Base-by-base conservation (phyloP, 1,140 invertebrate genomes). In the Nephila pilipes region DNA sequence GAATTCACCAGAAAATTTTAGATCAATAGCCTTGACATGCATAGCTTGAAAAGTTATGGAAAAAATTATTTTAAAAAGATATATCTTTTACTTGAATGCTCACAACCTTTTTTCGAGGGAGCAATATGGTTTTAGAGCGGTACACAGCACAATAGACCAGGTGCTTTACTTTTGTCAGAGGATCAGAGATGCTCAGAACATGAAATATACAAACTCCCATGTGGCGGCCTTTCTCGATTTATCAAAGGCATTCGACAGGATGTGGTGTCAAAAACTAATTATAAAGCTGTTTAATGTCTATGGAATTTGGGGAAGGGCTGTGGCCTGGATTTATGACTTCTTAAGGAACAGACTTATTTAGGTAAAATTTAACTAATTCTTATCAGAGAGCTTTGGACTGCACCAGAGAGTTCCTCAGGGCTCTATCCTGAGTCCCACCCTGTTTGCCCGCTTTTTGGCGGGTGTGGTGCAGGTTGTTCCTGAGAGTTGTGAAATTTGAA, bases 1-100 rank as follows among this genome's bases (percentile, higher is more conserved):
- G n/a, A n/a, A n/a, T n/a, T n/a, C n/a, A n/a, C 81, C 81, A 16
- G 81, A 38, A 36, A 83, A 46, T 25, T 83, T 25, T 55, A 83
- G 81, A 55, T 20, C 80, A 25, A 83, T 57, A 25, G 38, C 81
- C 38, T 25, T 25, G 81, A 83, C 46, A 12, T 38, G 32, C 22
- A 80, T 36, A 80, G 2, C 29, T 80, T 36, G 3, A 0, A 36
- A n/a, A n/a, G n/a, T n/a, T n/a, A n/a, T n/a, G n/a, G n/a, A n/a
- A n/a, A n/a, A n/a, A n/a, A n/a, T n/a, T n/a, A n/a, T n/a, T n/a
- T n/a, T n/a, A n/a, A n/a, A n/a, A n/a, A n/a, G n/a, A n/a, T n/a
- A 80, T 4, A 36, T 36, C 22, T 79, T 79, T 79, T 22, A 79
- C 29, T 79, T 79, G 29, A 79, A 79, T n/a, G 32, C 75, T 79